Evolutionary conservation across 2,888 invertebrate species (phyloP), one percentile per base, ranked within the genome.

Genomic region (Drosophila fungiperda): DNA sequence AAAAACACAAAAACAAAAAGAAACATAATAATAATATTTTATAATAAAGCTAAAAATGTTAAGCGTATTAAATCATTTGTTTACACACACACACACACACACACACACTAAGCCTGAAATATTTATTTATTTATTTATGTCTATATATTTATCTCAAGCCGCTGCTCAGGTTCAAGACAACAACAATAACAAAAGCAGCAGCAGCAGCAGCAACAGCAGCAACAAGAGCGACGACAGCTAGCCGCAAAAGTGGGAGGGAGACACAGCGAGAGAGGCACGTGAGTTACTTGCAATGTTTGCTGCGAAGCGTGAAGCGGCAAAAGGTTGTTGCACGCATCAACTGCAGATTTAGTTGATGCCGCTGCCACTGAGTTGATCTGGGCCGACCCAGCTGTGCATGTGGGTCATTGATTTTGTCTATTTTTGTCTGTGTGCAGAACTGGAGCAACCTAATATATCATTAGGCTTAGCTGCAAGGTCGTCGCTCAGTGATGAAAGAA

Each of bases 21-120:
- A 70, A 61, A 29, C 29, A 29, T 29, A 38, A 50, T 68, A 40
- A 67, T 49, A 55, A 74, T 68, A 81, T 81, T 60, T 69, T 66
- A 81, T 68, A 73, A 82, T 71, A 88, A 73, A 72, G 70, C 67
- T 72, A 84, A 76, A 87, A 89, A 87, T 76, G 74, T 52, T 84
- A 75, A 73, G 81, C 79, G 87, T 84, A 90, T 87, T 87, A 86
- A 90, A 90, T 89, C 87, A 89, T 89, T 90, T 90, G 76, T 87
- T 81, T 76, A 72, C 67, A 61, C 64, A 63, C 58, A 74, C 42
- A 45, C 23, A 65, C 59, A 66, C 63, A n/a, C n/a, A 53, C 68
- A 69, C 52, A 72, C 61, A 61, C 68, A 45, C 42, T 67, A 42
- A 32, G 60, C 49, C 48, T 70, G 73, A 83, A 88, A 86, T 80